Evolutionary conservation across 2,113 vertebrate species (phyloP).

Genomic region (Lagopus leucura): DNA sequence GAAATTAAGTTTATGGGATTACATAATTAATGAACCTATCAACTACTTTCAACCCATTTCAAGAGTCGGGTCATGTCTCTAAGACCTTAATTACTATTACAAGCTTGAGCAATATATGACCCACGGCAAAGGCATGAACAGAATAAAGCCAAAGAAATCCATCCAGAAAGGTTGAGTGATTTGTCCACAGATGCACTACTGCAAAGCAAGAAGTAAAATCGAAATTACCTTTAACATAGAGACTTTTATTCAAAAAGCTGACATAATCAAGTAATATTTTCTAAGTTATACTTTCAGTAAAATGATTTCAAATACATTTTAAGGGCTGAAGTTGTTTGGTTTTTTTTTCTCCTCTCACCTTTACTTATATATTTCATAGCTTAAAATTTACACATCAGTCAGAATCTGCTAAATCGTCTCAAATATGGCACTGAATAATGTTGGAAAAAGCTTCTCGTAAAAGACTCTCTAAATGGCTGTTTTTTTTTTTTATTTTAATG

Average conservation of each 20-base stretch:
- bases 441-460: not conserved
- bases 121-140: not conserved
- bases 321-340: not conserved
- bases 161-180: not conserved
- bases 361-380: not conserved
- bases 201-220: not conserved
- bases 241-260: not conserved
- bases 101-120: not conserved
- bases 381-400: not conserved
- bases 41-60: not conserved
- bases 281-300: not conserved
- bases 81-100: not conserved
- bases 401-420: not conserved
- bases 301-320: not conserved
- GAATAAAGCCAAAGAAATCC: not conserved
- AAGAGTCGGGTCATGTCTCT: not conserved
- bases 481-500: constrained; percentile 5
- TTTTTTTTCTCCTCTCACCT: not conserved
- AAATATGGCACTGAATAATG: not conserved
- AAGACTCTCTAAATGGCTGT: not conserved
- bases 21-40: not conserved
- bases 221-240: not conserved
- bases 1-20: not conserved
- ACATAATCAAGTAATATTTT: not conserved
- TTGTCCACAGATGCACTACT: not conserved